A percentile compares a stretch with the other conserved stretches of the same genome.
These are phyloP conservation scores for Cheilinus undulatus DNA, from an alignment of 2,113 vertebrate species.

Conservation along the genomic window DNA sequence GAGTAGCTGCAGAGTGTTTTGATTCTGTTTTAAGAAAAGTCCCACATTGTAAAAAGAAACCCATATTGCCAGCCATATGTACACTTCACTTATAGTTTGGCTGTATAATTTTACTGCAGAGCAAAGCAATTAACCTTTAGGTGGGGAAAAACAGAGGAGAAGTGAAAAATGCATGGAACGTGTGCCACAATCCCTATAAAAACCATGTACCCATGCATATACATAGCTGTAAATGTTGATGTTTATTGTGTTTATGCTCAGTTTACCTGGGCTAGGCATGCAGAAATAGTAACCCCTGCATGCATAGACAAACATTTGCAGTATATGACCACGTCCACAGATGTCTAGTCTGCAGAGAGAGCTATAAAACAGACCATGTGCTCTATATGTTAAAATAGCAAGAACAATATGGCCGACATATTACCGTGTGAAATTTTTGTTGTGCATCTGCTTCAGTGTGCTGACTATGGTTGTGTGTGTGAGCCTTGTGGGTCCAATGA, in stretches of 20 bases:
- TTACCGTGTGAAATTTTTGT: slow-evolving; percentile 7
- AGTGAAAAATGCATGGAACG: slow-evolving; percentile 41
- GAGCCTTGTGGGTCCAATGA: slow-evolving; percentile 44
- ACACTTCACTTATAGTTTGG: slow-evolving; percentile 5
- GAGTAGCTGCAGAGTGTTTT: slow-evolving; percentile 22
- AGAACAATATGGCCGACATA: neutral
- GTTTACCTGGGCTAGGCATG: slow-evolving; percentile 2
- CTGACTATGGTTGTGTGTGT: slow-evolving; percentile 11
- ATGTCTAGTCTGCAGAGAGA: neutral
- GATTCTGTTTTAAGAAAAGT: slow-evolving; percentile 34
- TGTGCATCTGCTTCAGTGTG: neutral
- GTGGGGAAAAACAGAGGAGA: neutral
- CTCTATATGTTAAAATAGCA: neutral
- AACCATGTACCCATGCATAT: neutral
- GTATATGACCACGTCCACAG: neutral
- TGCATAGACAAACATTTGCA: neutral
- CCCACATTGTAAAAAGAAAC: slow-evolving; percentile 16
- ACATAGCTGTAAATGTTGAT: slow-evolving; percentile 35
- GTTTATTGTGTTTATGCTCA: slow-evolving; percentile 18
- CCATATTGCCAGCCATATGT: slow-evolving; percentile 22
- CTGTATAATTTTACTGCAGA: slow-evolving; percentile 23
- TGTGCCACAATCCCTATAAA: slow-evolving; percentile 39
- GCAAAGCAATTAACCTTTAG: neutral
- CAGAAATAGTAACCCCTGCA: slow-evolving; percentile 22
- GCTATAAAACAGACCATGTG: neutral